Conservation (phyloP, 2,888 invertebrate species). For the Cheiracanthium punctorium region DNA sequence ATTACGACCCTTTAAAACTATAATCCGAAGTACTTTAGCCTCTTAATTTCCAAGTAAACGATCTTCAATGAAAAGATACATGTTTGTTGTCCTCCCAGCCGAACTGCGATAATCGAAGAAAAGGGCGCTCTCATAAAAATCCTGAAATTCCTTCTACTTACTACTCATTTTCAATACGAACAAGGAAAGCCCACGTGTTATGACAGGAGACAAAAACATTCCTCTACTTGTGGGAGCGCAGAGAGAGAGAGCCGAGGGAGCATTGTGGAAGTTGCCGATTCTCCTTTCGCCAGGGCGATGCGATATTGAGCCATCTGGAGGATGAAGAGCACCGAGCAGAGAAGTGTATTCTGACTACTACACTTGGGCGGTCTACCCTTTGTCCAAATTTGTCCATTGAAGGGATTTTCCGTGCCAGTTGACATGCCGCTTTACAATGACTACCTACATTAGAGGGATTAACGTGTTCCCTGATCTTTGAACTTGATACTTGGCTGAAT, state of each 20-base stretch:
- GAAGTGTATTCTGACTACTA: constrained; percentile 1
- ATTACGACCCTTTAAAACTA: neutral
- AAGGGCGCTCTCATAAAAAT: neutral
- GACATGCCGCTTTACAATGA: constrained; percentile 57
- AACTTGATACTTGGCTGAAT: constrained; percentile 43
- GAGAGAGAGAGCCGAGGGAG: neutral
- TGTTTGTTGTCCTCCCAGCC: no score
- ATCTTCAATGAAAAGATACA: neutral
- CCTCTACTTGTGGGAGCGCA: constrained; percentile 4
- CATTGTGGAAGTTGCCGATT: constrained; percentile 39
- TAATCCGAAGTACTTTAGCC: neutral
- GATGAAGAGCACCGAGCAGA: neutral
- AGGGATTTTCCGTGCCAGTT: constrained; percentile 64
- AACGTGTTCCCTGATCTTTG: constrained; percentile 24
- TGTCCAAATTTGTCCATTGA: constrained; percentile 59
- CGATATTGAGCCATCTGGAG: constrained; percentile 65
- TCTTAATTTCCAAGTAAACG: neutral
- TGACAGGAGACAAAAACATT: constrained; percentile 64
- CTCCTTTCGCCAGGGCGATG: constrained; percentile 31
- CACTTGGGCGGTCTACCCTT: constrained; percentile 60
- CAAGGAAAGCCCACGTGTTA: constrained; percentile 49
- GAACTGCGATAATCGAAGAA: neutral
- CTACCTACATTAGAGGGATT: constrained; percentile 60
- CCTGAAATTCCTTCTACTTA: neutral
- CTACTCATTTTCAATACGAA: neutral